Conservation (phyloP, 2,888 invertebrate genomes). For the Orchestes rusci region DNA sequence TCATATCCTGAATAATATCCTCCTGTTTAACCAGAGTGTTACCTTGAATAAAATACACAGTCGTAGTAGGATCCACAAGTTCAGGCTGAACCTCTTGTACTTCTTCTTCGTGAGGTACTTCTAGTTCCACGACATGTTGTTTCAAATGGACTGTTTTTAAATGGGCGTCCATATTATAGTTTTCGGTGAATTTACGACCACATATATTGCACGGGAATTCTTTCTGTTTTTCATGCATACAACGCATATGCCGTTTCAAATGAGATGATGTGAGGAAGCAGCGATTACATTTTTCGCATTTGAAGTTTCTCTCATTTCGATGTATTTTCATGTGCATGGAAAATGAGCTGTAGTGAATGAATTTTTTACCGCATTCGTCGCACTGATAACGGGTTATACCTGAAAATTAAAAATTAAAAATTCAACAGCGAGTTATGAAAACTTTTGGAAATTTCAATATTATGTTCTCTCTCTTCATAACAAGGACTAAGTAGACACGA, state of each 20-base stretch:
- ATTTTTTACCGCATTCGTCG: conserved; percentile 40
- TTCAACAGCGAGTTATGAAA: too few species aligned
- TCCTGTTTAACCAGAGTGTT: too few species aligned
- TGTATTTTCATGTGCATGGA: conserved; percentile 62
- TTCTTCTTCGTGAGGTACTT: too few species aligned
- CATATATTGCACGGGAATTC: conserved; percentile 51
- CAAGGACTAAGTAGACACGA: too few species aligned
- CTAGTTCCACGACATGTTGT: too few species aligned
- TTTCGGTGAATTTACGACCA: conserved; percentile 55
- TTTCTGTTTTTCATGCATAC: conserved; percentile 57
- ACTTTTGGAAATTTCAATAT: too few species aligned
- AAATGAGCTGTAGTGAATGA: conserved; percentile 62
- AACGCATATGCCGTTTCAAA: conserved; percentile 57
- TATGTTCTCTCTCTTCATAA: too few species aligned
- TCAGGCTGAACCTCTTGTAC: too few species aligned
- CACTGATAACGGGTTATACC: conserved; percentile 38
- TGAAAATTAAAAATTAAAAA: conserved; percentile 24
- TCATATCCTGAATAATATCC: too few species aligned
- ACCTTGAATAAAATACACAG: too few species aligned
- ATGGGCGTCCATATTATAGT: conserved; percentile 42
- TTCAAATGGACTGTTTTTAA: conserved; percentile 24
- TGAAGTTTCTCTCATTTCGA: conserved; percentile 53
- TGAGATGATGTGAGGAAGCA: conserved; percentile 59
- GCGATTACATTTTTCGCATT: conserved; percentile 54
- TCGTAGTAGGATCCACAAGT: too few species aligned